Evolutionary conservation across 2,797 vertebrate species (phyloP).

Genomic region (Caiman crocodilus): DNA sequence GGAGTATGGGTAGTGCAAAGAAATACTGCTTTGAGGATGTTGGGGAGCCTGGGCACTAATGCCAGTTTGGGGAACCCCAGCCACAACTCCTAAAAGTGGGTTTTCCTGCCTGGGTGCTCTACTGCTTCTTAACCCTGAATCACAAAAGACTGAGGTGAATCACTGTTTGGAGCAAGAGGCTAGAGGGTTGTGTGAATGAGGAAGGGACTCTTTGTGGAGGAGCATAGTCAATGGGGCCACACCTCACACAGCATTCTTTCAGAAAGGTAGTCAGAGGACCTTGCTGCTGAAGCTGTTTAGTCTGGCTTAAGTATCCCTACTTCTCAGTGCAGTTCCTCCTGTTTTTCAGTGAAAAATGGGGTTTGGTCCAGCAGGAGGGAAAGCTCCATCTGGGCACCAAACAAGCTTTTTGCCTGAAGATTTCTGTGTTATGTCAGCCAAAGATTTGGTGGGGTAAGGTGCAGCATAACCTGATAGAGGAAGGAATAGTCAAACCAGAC

Average conservation of each 20-base stretch:
- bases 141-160: background rate
- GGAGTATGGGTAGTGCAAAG: background rate
- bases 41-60: background rate
- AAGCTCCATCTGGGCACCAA: background rate
- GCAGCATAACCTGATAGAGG: background rate
- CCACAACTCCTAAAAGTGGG: background rate
- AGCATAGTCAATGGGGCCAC: too few relatives aligned
- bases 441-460: background rate
- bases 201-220: background rate
- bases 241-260: background rate
- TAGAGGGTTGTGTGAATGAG: background rate
- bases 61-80: background rate
- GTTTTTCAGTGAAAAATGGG: too few relatives aligned
- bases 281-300: background rate
- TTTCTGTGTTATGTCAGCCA: background rate
- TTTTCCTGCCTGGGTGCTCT: background rate
- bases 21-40: background rate
- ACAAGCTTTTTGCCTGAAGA: background rate
- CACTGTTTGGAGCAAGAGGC: background rate
- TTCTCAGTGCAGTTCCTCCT: background rate
- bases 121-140: background rate
- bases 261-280: background rate
- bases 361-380: background rate
- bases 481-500: background rate
- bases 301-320: background rate